Evolutionary conservation across 2,113 vertebrate species (phyloP), one percentile per base, ranked within the genome.

Genomic region (Platichthys flesus): DNA sequence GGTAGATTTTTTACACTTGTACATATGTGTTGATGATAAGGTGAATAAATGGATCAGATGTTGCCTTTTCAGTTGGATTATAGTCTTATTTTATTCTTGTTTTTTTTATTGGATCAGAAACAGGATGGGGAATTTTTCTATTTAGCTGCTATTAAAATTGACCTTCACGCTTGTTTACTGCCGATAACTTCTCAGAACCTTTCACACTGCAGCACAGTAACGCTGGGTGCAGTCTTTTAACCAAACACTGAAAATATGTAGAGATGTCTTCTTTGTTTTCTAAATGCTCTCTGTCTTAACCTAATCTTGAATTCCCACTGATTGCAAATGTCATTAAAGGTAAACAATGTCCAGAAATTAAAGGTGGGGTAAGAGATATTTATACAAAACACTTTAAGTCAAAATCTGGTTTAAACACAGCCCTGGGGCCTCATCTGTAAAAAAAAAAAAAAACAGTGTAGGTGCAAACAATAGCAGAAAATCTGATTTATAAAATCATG

Each of bases 1-100:
- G 54, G 66, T 57, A 63, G 24, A 82, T 80, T 73, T 84, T 87
- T 83, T 80, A 86, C 71, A 35, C 62, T 73, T 92, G 85, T 90
- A 91, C 37, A 87, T 90, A 90, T 58, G 58, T 85, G 37, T 79
- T 73, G 64, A 67, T 67, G 75, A 63, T 45, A 64, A 67, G 70
- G 69, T 84, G 52, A 92, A 93, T 92, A 91, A 93, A 92, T 71
- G 14, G 54, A 75, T 79, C 67, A 21, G 71, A 74, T 84, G 65
- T 85, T 88, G 79, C 79, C 82, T 92, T 92, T 92, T 90, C 61
- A 85, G 0, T 37, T 26, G 26, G 37, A 5, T 31, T 62, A 2
- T 12, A 14, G 55, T 42, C 13, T 18, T 20, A 51, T 51, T 20
- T 20, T 20, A 51, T 5, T 51, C 4, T 20, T 51, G 5, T 14